phyloP scores from a whole-genome alignment of 2,113 vertebrate species.

The Ancistrus triradiatus region DNA sequence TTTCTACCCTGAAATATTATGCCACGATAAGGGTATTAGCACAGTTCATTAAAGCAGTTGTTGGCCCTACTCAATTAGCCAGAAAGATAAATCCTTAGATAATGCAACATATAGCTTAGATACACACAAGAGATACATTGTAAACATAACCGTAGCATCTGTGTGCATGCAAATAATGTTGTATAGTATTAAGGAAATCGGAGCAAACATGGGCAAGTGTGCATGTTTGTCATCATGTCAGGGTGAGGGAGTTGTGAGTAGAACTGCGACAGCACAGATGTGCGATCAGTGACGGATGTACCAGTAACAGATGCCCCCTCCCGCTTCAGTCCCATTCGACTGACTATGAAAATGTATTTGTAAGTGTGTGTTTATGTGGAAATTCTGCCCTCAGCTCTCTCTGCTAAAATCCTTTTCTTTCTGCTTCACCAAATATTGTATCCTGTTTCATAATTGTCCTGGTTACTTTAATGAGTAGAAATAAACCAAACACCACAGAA shows the following conservation, averaged over 20 bases:
- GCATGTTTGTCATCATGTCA: no score
- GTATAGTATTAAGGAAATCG: no score
- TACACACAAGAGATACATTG: background rate
- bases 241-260: background rate
- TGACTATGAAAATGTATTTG: background rate
- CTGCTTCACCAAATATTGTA: background rate
- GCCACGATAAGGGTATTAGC: conserved; percentile 1
- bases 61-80: conserved; percentile 1
- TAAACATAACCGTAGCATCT: no score
- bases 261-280: conserved; percentile 23
- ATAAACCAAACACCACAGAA: no score
- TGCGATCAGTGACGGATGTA: conserved; percentile 15
- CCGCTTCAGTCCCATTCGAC: background rate
- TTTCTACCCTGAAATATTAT: no score
- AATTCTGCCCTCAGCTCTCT: background rate
- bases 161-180: no score
- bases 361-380: conserved; percentile 29
- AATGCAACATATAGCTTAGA: background rate
- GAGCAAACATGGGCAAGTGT: no score
- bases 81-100: background rate
- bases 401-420: background rate
- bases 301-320: conserved; percentile 13
- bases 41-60: conserved; percentile 19
- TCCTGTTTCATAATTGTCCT: background rate
- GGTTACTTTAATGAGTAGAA: no score